Percentiles rank a stretch among this genome's conserved stretches.
phyloP scores from a whole-genome alignment of 2,113 vertebrate genomes.

The Pseudonaja textilis region DNA sequence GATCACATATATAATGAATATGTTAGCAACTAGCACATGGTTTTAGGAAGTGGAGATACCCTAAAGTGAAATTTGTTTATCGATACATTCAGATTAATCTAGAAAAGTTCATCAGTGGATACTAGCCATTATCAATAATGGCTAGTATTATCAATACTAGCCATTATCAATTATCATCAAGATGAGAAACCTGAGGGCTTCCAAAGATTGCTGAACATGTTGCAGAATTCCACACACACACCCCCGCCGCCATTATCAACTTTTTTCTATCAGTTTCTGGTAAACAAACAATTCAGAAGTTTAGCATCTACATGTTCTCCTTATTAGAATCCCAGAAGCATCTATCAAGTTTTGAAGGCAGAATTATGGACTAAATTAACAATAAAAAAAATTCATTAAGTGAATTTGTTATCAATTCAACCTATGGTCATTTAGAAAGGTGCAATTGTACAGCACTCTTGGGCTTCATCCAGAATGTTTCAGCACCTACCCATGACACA shows the following conservation, averaged over 20 bases:
- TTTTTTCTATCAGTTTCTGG: neutral
- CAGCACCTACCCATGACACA: neutral
- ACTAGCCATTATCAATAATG: neutral
- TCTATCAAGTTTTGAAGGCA: neutral
- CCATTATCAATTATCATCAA: neutral
- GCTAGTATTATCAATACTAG: neutral
- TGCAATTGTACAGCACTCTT: neutral
- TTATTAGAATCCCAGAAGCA: neutral
- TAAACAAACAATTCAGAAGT: neutral
- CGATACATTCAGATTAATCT: neutral
- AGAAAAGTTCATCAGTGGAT: neutral
- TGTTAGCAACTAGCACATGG: neutral
- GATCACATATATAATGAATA: neutral
- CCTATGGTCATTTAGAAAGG: neutral
- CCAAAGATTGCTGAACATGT: neutral
- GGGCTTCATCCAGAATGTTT: neutral
- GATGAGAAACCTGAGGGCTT: neutral
- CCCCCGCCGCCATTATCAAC: neutral
- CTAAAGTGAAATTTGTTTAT: neutral
- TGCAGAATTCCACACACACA: neutral
- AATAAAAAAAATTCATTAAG: neutral
- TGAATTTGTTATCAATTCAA: neutral
- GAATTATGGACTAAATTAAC: neutral
- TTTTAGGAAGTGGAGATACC: neutral
- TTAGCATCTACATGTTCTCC: neutral